A percentile compares a stretch with the other conserved stretches of the same genome.
These are phyloP conservation scores for Austrolebias charrua DNA, from an alignment of 2,797 vertebrate species.

Conservation along the genomic window DNA sequence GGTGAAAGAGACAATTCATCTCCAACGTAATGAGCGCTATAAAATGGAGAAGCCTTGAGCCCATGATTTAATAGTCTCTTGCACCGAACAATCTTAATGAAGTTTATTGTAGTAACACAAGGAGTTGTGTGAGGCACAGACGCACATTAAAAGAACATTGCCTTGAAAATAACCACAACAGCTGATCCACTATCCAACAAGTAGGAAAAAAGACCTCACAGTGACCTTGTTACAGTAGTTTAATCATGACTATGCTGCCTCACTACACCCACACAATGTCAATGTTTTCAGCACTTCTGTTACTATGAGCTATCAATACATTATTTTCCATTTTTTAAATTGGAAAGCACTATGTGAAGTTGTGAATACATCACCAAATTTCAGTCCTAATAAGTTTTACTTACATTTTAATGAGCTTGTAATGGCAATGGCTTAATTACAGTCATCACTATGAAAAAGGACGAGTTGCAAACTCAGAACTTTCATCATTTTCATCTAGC, in stretches of 20 bases:
- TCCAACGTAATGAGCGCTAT: constrained; percentile 11
- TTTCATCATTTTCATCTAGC: background rate
- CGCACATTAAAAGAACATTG: background rate
- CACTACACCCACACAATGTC: background rate
- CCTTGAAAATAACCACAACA: background rate
- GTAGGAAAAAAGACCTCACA: background rate
- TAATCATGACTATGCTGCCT: background rate
- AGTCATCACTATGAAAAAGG: background rate
- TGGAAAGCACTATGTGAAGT: no score
- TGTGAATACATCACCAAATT: background rate
- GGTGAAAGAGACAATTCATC: constrained; percentile 20
- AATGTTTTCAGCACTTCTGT: no score
- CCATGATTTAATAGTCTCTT: constrained; percentile 17
- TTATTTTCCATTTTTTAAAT: no score
- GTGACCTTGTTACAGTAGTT: background rate
- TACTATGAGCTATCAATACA: no score
- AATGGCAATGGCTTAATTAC: background rate
- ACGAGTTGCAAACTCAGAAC: background rate
- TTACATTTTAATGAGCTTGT: background rate
- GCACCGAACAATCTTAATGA: background rate
- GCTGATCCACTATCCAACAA: background rate
- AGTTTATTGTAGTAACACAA: constrained; percentile 51
- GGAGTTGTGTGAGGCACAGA: background rate
- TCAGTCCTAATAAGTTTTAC: no score
- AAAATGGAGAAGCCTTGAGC: constrained; percentile 19